These are phyloP conservation scores for Gracilinanus agilis DNA, from an alignment of 2,113 vertebrate species.

Conservation along the genomic window DNA sequence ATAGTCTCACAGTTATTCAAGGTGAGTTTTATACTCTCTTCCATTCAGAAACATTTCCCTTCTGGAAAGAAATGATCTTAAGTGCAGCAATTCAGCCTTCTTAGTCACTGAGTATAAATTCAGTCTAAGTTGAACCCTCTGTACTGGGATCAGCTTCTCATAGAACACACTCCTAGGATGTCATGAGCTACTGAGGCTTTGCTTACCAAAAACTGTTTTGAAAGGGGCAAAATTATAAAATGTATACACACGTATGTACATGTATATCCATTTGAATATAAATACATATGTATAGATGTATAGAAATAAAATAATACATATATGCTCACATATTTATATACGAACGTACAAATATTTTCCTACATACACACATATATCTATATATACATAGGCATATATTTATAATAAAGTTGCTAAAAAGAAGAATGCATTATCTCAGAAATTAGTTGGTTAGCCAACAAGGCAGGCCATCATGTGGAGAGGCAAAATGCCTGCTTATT, in stretches of 20 bases:
- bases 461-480: background rate
- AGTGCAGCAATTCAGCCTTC: constrained; percentile 66
- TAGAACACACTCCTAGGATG: constrained; percentile 46
- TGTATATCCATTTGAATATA: background rate
- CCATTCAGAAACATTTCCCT: constrained; percentile 67
- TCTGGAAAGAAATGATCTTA: constrained; percentile 72
- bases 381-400: background rate
- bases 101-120: constrained; percentile 60
- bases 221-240: constrained; percentile 19
- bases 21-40: constrained; percentile 70
- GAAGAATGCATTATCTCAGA: background rate
- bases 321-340: background rate
- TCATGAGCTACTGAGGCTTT: constrained; percentile 4
- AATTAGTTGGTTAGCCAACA: background rate
- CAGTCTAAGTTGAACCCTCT: constrained; percentile 47
- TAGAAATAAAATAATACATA: background rate
- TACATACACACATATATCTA: background rate
- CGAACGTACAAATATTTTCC: too few species aligned
- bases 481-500: background rate
- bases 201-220: constrained; percentile 44
- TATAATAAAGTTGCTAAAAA: background rate
- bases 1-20: constrained; percentile 55
- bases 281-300: background rate
- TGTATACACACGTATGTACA: background rate
- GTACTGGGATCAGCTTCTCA: background rate